Evolutionary conservation across 2,888 invertebrate species (phyloP).

Genomic region (Aplocera efformata): DNA sequence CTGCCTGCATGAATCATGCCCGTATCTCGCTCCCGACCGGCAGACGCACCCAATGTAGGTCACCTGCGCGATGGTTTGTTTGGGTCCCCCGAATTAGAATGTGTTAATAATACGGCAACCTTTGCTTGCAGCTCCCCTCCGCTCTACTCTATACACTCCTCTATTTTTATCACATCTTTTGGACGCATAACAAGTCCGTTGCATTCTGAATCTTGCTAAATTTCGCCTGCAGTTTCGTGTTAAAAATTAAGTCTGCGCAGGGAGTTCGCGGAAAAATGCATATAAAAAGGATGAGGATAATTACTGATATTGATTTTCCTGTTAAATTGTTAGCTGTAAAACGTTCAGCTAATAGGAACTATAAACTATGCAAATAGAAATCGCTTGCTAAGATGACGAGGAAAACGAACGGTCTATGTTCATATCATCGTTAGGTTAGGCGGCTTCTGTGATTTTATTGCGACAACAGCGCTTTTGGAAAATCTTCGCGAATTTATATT

Average conservation of each 20-base stretch:
- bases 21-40: slow-evolving; percentile 55
- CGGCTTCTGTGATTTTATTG: too few species aligned
- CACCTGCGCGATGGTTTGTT: slow-evolving; percentile 76
- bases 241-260: not conserved
- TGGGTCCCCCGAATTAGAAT: slow-evolving; percentile 76
- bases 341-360: slow-evolving; percentile 5
- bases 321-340: slow-evolving; percentile 14
- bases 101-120: slow-evolving; percentile 74
- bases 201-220: slow-evolving; percentile 29
- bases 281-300: slow-evolving; percentile 2
- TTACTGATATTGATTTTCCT: slow-evolving; percentile 27
- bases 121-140: slow-evolving; percentile 56
- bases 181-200: slow-evolving; percentile 43
- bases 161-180: slow-evolving; percentile 54
- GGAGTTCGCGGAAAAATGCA: slow-evolving; percentile 7
- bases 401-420: not conserved
- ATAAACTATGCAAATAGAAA: slow-evolving; percentile 8
- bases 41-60: slow-evolving; percentile 70
- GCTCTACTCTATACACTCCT: slow-evolving; percentile 36
- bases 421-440: not conserved
- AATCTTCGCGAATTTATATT: too few species aligned
- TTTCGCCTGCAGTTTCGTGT: slow-evolving; percentile 4
- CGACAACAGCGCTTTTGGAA: too few species aligned
- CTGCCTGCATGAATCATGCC: slow-evolving; percentile 61
- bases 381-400: slow-evolving; percentile 1